Evolutionary conservation across 2,888 invertebrate genomes (phyloP).

Genomic region (Mellilla xanthometata): DNA sequence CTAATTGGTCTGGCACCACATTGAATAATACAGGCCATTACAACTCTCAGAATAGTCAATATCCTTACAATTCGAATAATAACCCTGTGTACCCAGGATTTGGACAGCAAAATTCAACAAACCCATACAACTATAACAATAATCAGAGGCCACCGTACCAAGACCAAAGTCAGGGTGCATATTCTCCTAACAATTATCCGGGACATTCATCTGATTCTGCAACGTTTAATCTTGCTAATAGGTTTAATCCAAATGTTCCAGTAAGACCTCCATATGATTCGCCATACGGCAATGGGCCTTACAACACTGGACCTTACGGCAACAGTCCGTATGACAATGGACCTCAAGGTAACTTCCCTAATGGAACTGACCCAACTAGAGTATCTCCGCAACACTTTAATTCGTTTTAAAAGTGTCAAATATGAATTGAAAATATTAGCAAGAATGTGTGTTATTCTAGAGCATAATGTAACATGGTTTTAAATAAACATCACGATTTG

Average conservation of each 20-base stretch:
- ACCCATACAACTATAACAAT: constrained; percentile 17
- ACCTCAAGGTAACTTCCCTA: constrained; percentile 22
- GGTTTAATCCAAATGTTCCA: constrained; percentile 33
- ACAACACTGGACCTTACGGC: too few relatives aligned
- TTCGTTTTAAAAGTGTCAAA: constrained; percentile 24
- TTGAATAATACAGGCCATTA: constrained; percentile 22
- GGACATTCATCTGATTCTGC: constrained; percentile 14
- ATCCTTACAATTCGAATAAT: constrained; percentile 20
- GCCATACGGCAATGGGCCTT: constrained; percentile 6
- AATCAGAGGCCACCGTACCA: constrained; percentile 19
- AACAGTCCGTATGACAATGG: too few relatives aligned
- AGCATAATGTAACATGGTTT: too few relatives aligned
- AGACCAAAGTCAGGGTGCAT: constrained; percentile 6
- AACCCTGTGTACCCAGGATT: constrained; percentile 20
- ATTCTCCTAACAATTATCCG: constrained; percentile 17
- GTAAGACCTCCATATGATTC: constrained; percentile 20
- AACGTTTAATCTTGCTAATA: constrained; percentile 23
- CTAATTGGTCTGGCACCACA: constrained; percentile 13
- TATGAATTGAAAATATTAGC: too few relatives aligned
- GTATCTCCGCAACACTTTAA: constrained; percentile 41
- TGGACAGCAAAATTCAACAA: constrained; percentile 19
- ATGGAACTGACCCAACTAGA: constrained; percentile 36
- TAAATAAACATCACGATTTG: too few relatives aligned
- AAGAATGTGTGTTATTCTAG: too few relatives aligned
- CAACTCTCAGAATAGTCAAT: constrained; percentile 15